Evolutionary conservation across 2,888 invertebrate species (phyloP).

Genomic region (Nemoura dubitans): DNA sequence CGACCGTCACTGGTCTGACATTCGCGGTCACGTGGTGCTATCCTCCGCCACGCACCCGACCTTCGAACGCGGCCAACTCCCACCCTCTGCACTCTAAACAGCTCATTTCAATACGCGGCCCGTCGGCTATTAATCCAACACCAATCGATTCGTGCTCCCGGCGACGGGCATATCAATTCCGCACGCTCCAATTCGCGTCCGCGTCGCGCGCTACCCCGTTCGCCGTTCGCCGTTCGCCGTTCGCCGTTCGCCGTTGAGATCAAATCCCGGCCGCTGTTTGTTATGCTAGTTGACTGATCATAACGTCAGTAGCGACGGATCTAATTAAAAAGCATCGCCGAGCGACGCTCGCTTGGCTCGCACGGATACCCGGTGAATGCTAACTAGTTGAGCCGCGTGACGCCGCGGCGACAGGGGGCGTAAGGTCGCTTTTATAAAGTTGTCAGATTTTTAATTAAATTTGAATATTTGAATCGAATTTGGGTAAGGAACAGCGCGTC

Average conservation of each 20-base stretch:
- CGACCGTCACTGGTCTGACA: neutral
- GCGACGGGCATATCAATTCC: neutral
- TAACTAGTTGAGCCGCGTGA: neutral
- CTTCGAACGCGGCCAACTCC: too few species aligned
- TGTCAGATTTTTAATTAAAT: slow-evolving; percentile 12
- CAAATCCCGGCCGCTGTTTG: neutral
- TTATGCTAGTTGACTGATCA: neutral
- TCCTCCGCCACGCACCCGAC: neutral
- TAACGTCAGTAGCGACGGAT: neutral
- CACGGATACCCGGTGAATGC: neutral
- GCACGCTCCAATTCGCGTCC: neutral
- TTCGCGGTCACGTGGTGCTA: neutral
- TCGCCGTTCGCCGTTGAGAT: too few species aligned
- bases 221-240: too few species aligned
- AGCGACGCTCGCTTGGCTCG: neutral
- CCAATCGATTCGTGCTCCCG: neutral
- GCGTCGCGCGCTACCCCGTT: neutral
- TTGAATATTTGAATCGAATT: neutral
- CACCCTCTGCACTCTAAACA: too few species aligned
- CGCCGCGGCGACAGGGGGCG: neutral
- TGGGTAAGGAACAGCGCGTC: neutral
- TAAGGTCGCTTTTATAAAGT: neutral
- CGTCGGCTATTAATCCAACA: neutral
- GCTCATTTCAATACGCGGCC: neutral
- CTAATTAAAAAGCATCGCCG: neutral